phyloP scores from a whole-genome alignment of 2,888 invertebrate genomes.

The Eustalomyia histrio region DNA sequence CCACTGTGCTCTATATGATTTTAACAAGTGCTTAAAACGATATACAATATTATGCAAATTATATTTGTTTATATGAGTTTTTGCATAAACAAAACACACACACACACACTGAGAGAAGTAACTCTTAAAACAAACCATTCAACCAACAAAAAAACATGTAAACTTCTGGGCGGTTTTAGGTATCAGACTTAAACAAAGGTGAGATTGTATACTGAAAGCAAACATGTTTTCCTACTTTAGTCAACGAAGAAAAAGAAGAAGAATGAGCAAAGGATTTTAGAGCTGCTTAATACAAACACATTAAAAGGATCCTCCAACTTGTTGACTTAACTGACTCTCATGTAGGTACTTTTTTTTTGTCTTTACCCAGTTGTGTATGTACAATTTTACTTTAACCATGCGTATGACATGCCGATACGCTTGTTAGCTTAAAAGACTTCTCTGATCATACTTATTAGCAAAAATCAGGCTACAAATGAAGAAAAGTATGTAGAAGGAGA shows the following conservation, averaged over 20 bases:
- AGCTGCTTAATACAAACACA: conserved; percentile 13
- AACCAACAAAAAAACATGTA: conserved; percentile 53
- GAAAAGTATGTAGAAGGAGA: not conserved
- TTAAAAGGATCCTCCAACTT: conserved; percentile 45
- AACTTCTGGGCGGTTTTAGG: conserved; percentile 75
- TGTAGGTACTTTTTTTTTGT: conserved; percentile 63
- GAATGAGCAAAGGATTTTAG: conserved; percentile 44
- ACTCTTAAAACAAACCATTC: conserved; percentile 7
- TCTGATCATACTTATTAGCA: conserved; percentile 78
- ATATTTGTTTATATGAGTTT: conserved; percentile 18
- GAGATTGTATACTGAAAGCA: conserved; percentile 78
- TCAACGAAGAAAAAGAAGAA: conserved; percentile 3
- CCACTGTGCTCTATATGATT: conserved; percentile 45
- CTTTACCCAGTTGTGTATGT: conserved; percentile 12
- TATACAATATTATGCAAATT: conserved; percentile 63
- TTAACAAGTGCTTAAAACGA: conserved; percentile 55
- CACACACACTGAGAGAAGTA: not conserved
- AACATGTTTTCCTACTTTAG: conserved; percentile 80
- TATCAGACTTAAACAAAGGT: conserved; percentile 68
- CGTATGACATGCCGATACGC: conserved; percentile 76
- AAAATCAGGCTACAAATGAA: conserved; percentile 28
- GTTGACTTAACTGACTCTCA: conserved; percentile 39
- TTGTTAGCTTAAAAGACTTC: conserved; percentile 78
- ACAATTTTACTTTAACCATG: conserved; percentile 34
- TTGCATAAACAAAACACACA: not conserved